These are phyloP conservation scores for Isichthys henryi DNA, from an alignment of 2,113 vertebrate genomes.

Conservation along the genomic window DNA sequence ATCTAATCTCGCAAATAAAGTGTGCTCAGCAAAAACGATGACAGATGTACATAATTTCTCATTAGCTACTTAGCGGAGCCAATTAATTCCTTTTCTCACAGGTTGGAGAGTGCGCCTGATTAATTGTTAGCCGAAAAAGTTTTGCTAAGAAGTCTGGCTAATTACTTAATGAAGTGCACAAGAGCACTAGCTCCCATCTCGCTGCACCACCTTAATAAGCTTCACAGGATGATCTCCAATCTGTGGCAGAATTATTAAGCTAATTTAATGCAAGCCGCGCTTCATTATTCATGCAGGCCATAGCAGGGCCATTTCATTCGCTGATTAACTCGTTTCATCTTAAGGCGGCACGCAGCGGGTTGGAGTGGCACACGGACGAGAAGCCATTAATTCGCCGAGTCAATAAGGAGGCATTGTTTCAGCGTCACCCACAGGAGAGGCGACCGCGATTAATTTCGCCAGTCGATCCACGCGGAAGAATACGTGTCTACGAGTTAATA, in stretches of 20 bases:
- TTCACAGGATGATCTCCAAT: slow-evolving; percentile 50
- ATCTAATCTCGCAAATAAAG: slow-evolving; percentile 21
- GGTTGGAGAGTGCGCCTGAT: slow-evolving; percentile 20
- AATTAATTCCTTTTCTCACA: slow-evolving; percentile 19
- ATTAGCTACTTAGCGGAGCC: slow-evolving; percentile 20
- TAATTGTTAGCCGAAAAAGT: slow-evolving; percentile 42
- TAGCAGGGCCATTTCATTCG: slow-evolving; percentile 51
- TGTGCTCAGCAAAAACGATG: slow-evolving; percentile 19
- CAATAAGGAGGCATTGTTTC: slow-evolving; percentile 26
- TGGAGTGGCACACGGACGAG: slow-evolving; percentile 47
- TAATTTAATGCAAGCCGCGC: slow-evolving; percentile 50
- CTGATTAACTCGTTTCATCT: slow-evolving; percentile 62
- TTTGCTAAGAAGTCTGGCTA: slow-evolving; percentile 38
- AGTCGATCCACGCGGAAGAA: background rate
- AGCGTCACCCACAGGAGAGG: background rate
- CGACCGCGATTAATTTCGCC: background rate
- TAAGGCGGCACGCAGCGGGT: slow-evolving; percentile 57
- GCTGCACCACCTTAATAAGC: slow-evolving; percentile 44
- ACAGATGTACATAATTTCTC: slow-evolving; percentile 25
- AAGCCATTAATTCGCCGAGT: slow-evolving; percentile 60
- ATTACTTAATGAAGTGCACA: slow-evolving; percentile 47
- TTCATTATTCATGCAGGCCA: slow-evolving; percentile 65
- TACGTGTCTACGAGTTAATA: background rate
- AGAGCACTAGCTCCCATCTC: slow-evolving; percentile 39
- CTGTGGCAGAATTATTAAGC: slow-evolving; percentile 48